phyloP scores from a whole-genome alignment of 2,888 invertebrate genomes.

The Callosobruchus maculatus region DNA sequence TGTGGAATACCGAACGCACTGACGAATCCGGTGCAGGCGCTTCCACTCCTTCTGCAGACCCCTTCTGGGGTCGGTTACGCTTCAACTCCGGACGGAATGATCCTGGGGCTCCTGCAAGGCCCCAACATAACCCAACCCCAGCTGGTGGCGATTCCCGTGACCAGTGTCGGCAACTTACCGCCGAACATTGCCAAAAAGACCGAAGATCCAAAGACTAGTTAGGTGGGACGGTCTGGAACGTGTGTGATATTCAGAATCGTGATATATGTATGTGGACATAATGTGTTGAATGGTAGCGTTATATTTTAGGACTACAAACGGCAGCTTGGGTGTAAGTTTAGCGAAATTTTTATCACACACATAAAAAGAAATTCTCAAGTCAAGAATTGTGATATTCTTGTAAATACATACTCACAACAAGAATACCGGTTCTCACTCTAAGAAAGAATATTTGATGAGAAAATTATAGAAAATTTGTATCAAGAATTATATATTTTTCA shows the following conservation, averaged over 20 bases:
- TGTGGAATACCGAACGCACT: neutral
- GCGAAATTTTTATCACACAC: no score
- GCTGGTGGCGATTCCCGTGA: constrained; percentile 25
- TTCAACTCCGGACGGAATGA: constrained; percentile 28
- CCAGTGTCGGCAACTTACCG: constrained; percentile 3
- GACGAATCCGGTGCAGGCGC: constrained; percentile 18
- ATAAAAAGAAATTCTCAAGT: no score
- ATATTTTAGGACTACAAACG: no score
- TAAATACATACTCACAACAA: no score
- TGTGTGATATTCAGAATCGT: neutral
- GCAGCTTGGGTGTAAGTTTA: no score
- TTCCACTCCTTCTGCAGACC: constrained; percentile 28
- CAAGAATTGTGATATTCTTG: no score
- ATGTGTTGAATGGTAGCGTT: neutral
- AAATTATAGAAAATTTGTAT: no score
- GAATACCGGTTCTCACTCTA: no score
- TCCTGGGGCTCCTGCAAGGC: constrained; percentile 27
- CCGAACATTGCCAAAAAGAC: constrained; percentile 3
- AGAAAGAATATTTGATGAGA: no score
- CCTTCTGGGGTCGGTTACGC: constrained; percentile 27
- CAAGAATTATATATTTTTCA: no score
- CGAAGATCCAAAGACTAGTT: neutral
- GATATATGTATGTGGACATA: neutral
- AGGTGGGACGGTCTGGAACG: neutral
- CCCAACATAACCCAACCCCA: constrained; percentile 23